Percentiles rank a stretch among this genome's conserved stretches.
phyloP scores from a whole-genome alignment of 2,113 vertebrate genomes.

The Gadus macrocephalus region DNA sequence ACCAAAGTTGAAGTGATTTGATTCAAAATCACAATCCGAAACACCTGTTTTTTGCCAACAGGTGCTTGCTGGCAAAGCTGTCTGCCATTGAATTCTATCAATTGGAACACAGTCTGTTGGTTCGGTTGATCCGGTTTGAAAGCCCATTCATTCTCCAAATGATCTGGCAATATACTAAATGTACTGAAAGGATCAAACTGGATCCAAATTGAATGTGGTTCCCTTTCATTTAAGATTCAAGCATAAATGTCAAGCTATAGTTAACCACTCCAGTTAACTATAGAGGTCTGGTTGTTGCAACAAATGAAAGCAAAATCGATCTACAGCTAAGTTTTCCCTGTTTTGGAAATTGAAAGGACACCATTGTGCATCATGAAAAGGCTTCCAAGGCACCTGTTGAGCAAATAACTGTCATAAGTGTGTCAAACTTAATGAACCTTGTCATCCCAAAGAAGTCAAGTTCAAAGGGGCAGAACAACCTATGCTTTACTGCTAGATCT shows the following conservation, averaged over 20 bases:
- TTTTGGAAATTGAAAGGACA: slow-evolving; percentile 23
- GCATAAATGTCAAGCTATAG: slow-evolving; percentile 36
- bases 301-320: slow-evolving; percentile 18
- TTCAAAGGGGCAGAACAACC: too few species aligned
- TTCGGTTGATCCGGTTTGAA: too few species aligned
- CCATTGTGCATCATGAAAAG: slow-evolving; percentile 35
- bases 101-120: too few species aligned
- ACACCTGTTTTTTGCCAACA: too few species aligned
- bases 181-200: background rate
- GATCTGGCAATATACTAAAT: background rate
- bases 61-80: too few species aligned
- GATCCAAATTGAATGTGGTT: slow-evolving; percentile 25
- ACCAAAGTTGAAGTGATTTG: too few species aligned
- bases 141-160: background rate
- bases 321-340: slow-evolving; percentile 20
- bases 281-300: slow-evolving; percentile 28
- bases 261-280: slow-evolving; percentile 1
- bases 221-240: slow-evolving; percentile 26
- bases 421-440: too few species aligned
- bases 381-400: slow-evolving; percentile 32
- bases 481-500: too few species aligned
- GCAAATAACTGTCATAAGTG: too few species aligned
- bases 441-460: too few species aligned
- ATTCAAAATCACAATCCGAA: too few species aligned
- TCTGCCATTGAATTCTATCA: too few species aligned